A percentile compares a stretch with the other conserved stretches of the same genome.
Evolutionary conservation across 2,797 vertebrate species (phyloP).

Genomic region (Cirrhinus mrigala): DNA sequence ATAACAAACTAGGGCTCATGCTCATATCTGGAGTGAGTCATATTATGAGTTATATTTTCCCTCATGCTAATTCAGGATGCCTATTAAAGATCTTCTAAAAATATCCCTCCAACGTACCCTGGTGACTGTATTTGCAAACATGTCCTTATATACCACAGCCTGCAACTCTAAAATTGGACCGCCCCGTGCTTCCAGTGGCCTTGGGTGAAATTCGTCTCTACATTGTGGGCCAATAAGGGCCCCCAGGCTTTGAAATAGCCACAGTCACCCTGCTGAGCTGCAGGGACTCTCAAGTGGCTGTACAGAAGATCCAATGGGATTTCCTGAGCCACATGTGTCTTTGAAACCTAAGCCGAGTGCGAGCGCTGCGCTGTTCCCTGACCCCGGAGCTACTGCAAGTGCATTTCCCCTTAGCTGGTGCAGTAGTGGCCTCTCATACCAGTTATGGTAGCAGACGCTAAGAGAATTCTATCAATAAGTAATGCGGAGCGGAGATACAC

Average conservation of each 20-base stretch:
- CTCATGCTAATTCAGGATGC: constrained; percentile 40
- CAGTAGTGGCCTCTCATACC: constrained; percentile 21
- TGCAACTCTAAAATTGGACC: constrained; percentile 46
- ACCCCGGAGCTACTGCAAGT: constrained; percentile 43
- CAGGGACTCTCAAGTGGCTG: constrained; percentile 51
- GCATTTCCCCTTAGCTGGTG: constrained; percentile 4
- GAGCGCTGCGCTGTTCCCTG: constrained; percentile 10
- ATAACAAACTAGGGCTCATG: constrained; percentile 39
- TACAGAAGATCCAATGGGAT: constrained; percentile 43
- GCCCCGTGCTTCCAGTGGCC: constrained; percentile 9
- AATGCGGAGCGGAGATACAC: constrained; percentile 57
- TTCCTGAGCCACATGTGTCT: constrained; percentile 53
- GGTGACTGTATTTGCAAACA: constrained; percentile 58
- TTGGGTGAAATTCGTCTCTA: constrained; percentile 42
- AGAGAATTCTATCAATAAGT: constrained; percentile 60
- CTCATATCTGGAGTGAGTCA: constrained; percentile 58
- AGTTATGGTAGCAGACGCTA: constrained; percentile 56
- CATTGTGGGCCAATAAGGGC: constrained; percentile 50
- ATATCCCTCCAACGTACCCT: constrained; percentile 35
- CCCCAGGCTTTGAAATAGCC: constrained; percentile 38
- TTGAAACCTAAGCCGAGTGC: constrained; percentile 54
- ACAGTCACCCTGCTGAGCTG: constrained; percentile 44
- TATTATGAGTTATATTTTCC: constrained; percentile 51
- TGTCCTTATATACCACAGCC: constrained; percentile 55
- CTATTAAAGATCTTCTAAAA: constrained; percentile 53